Evolutionary conservation across 2,113 vertebrate species (phyloP).

Genomic region (Prochilodus magdalenae): DNA sequence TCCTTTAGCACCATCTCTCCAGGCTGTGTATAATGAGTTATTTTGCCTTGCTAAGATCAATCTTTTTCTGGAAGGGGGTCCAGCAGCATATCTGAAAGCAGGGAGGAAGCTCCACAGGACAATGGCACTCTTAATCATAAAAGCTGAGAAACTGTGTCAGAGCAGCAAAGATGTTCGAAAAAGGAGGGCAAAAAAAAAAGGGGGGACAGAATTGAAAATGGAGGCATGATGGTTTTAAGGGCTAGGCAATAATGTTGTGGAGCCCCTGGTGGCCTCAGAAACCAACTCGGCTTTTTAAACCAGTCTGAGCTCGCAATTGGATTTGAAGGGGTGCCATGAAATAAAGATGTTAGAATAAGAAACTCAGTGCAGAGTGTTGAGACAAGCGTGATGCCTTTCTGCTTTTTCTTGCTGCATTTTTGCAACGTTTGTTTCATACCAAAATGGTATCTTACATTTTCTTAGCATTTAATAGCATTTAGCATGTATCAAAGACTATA

Average conservation of each 20-base stretch:
- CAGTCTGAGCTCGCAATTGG: neutral
- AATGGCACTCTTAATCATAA: slow-evolving; percentile 43
- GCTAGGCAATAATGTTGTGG: slow-evolving; percentile 10
- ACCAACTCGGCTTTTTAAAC: slow-evolving; percentile 41
- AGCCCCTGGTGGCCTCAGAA: slow-evolving; percentile 12
- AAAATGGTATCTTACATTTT: neutral
- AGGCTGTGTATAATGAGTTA: slow-evolving; percentile 45
- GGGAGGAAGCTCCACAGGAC: slow-evolving; percentile 35
- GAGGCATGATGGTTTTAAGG: slow-evolving; percentile 28
- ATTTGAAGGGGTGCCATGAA: neutral
- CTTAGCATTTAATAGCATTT: neutral
- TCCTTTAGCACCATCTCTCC: slow-evolving; percentile 14
- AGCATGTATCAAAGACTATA: too few species aligned
- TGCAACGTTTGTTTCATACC: neutral
- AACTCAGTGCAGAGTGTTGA: neutral
- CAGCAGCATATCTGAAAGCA: slow-evolving; percentile 39
- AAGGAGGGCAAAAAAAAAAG: slow-evolving; percentile 34
- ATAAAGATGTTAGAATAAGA: neutral
- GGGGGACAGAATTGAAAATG: slow-evolving; percentile 29
- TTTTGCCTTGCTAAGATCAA: slow-evolving; percentile 49
- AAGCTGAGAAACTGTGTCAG: slow-evolving; percentile 52
- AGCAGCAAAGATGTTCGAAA: slow-evolving; percentile 46
- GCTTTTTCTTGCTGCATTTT: neutral
- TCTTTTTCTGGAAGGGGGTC: slow-evolving; percentile 19
- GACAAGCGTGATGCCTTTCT: too few species aligned